These are phyloP conservation scores for Pseudomyrmex cubaensis DNA, from an alignment of 1,140 invertebrate genomes.

Conservation along the genomic window DNA sequence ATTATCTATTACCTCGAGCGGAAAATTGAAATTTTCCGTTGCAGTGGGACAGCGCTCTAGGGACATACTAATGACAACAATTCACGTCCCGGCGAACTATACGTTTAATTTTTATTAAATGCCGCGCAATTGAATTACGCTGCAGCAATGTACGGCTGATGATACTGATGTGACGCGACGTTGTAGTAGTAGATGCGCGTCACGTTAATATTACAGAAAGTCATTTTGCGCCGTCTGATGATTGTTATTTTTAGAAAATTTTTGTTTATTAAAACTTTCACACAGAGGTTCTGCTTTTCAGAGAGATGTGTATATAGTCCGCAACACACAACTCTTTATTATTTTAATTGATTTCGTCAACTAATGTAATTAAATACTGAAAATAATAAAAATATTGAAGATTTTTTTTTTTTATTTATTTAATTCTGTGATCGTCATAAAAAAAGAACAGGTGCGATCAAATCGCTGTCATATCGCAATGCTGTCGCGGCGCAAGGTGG, in stretches of 20 bases:
- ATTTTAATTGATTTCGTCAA: too few species aligned
- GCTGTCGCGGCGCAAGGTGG: constrained; percentile 70
- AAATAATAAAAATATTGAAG: too few species aligned
- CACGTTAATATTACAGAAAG: constrained; percentile 41
- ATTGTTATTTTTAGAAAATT: background rate
- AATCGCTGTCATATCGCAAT: background rate
- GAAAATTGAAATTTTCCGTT: constrained; percentile 73
- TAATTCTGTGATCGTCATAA: background rate
- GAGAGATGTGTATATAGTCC: too few species aligned
- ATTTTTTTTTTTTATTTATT: background rate
- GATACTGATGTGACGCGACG: constrained; percentile 27
- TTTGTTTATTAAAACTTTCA: constrained; percentile 1
- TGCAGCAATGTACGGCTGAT: constrained; percentile 2
- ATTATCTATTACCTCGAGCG: constrained; percentile 73
- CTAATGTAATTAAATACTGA: too few species aligned
- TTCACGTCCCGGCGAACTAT: constrained; percentile 63
- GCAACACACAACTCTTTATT: too few species aligned
- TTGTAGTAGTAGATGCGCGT: constrained; percentile 8
- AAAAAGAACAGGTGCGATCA: constrained; percentile 33
- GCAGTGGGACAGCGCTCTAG: constrained; percentile 47
- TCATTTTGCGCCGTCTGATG: constrained; percentile 9
- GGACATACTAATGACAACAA: constrained; percentile 66
- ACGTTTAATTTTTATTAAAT: constrained; percentile 58
- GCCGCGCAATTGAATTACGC: constrained; percentile 44
- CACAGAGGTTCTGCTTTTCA: background rate